Base-by-base conservation (phyloP, 2,888 invertebrate genomes). In the Drosophila dives region DNA sequence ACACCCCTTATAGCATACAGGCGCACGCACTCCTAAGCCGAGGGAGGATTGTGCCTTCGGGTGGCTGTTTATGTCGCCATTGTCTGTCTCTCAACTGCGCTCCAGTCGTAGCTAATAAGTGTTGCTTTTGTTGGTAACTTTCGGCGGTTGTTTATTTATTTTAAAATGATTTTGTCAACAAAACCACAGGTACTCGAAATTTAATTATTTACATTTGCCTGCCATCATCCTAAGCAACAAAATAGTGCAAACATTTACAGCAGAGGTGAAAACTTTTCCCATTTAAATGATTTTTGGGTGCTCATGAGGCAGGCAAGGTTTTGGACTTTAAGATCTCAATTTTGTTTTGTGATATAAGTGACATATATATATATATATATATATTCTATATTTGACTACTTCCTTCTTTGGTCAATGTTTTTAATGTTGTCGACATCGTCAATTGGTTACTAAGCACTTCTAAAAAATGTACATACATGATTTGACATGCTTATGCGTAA, bases 141-240 rank as follows among this genome's bases (percentile, higher is more conserved):
- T 65, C 60, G 51, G 38, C 29, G 63, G 34, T 63, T 65, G 55
- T 77, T 84, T 80, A 75, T 84, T 87, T 89, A 80, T 86, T 84
- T 81, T 76, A 75, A 84, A 83, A 88, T 77, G 63, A 81, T 85
- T 81, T 72, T 66, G 65, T 40, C 53, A 42, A 60, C 58, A 29
- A 45, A 80, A 80, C 77, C 76, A 72, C 87, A 87, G 80, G 83
- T 85, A 85, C 80, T 85, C 74, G 53, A 79, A 88, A 83, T 86
- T 88, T 83, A 88, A 86, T 85, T 76, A 86, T 83, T 83, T 86
- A 81, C 86, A 77, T 77, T 78, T 69, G 50, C 66, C 56, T 81
- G 74, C 60, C 68, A 72, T 65, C 85, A 60, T n/a, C 56, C 55
- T 59, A 40, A 56, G 17, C 33, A 48, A n/a, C 50, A 32, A 62